Conservation (phyloP, 2,888 invertebrate species). For the Ennomos erosarius region DNA sequence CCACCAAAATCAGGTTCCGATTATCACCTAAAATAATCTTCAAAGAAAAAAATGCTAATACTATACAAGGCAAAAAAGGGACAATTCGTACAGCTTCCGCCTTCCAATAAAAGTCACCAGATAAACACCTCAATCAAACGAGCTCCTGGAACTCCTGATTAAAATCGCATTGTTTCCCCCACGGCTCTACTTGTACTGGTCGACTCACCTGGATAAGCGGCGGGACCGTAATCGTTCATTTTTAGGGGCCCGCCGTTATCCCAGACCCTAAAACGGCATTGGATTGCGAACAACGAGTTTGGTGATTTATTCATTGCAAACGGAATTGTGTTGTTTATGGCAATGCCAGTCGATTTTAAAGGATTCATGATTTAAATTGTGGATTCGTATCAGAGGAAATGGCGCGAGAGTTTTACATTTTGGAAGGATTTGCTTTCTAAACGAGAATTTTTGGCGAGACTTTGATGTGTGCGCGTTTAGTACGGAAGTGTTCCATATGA, state of each 20-base stretch:
- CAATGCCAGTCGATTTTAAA: constrained; percentile 6
- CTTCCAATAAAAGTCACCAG: constrained; percentile 20
- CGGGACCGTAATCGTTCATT: constrained; percentile 54
- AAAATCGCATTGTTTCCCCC: constrained; percentile 23
- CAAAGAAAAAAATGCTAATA: too few relatives aligned
- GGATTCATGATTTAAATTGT: not conserved
- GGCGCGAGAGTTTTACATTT: too few relatives aligned
- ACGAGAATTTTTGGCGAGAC: too few relatives aligned
- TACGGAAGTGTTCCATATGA: too few relatives aligned
- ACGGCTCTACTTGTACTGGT: constrained; percentile 38
- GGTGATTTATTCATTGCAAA: constrained; percentile 27
- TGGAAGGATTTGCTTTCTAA: too few relatives aligned
- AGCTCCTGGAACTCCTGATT: constrained; percentile 15
- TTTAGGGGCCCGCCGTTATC: constrained; percentile 41
- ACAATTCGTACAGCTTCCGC: not conserved
- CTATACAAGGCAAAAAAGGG: too few relatives aligned
- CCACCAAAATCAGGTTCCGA: too few relatives aligned
- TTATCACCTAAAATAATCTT: too few relatives aligned
- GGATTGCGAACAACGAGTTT: constrained; percentile 15
- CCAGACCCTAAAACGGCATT: constrained; percentile 19
- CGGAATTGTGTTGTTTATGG: constrained; percentile 21
- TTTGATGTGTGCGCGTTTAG: too few relatives aligned
- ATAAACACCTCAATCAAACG: constrained; percentile 18
- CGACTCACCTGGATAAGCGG: constrained; percentile 41
- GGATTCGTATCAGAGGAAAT: too few relatives aligned